These are phyloP conservation scores for Synergus umbraculus DNA, from an alignment of 2,888 invertebrate genomes.

Conservation along the genomic window DNA sequence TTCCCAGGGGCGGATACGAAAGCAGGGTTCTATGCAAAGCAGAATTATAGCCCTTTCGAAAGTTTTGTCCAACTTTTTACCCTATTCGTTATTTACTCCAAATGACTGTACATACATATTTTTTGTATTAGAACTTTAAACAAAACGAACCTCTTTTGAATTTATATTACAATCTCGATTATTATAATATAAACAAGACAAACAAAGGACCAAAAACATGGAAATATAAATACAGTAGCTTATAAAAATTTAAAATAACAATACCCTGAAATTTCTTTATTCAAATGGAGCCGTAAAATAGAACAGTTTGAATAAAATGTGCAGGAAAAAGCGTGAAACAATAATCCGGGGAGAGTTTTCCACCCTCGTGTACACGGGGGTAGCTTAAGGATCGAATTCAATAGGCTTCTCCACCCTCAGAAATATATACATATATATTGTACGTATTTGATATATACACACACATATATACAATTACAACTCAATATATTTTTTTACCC, in stretches of 20 bases:
- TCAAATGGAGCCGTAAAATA: conserved; percentile 35
- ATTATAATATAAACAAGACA: not conserved
- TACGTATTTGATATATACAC: conserved; percentile 41
- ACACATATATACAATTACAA: not conserved
- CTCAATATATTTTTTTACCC: not conserved
- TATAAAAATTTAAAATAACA: conserved; percentile 11
- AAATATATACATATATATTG: not conserved
- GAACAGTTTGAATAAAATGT: conserved; percentile 39
- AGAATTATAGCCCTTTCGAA: conserved; percentile 25
- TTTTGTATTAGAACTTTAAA: conserved; percentile 16
- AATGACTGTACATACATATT: conserved; percentile 4
- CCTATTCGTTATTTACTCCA: conserved; percentile 35
- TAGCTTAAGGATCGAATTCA: conserved; percentile 53
- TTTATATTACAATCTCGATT: not conserved
- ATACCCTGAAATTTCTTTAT: conserved; percentile 39
- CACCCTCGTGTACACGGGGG: conserved; percentile 42
- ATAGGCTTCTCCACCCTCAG: conserved; percentile 34
- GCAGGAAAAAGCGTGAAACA: conserved; percentile 36
- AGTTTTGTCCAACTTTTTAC: conserved; percentile 19
- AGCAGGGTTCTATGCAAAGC: conserved; percentile 26
- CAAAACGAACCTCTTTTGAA: conserved; percentile 10
- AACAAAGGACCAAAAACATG: not conserved
- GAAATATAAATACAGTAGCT: not conserved
- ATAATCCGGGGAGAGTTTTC: conserved; percentile 21
- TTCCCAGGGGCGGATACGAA: conserved; percentile 3